Percentiles rank a stretch among this genome's conserved stretches.
These are phyloP conservation scores for Hermodice carunculata DNA, from an alignment of 2,888 invertebrate species.

Conservation along the genomic window DNA sequence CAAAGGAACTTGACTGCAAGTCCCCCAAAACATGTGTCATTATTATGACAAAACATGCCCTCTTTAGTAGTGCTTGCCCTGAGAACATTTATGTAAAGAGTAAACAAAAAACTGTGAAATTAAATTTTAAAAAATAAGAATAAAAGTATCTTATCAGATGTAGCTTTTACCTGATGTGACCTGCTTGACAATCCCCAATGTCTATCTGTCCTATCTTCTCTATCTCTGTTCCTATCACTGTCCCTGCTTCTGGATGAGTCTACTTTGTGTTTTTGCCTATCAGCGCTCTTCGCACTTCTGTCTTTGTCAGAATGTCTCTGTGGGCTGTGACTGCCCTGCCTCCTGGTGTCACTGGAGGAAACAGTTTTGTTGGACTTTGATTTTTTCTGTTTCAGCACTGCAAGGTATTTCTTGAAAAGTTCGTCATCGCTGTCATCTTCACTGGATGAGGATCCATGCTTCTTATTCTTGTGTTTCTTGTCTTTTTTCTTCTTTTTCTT, in stretches of 20 bases:
- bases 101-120: no score
- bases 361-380: not conserved
- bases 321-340: not conserved
- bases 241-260: not conserved
- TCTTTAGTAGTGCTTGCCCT: no score
- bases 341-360: not conserved
- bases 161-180: no score
- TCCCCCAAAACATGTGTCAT: no score
- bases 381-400: slow-evolving; percentile 57
- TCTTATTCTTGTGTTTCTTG: slow-evolving; percentile 55
- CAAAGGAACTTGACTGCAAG: no score
- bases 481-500: slow-evolving; percentile 72
- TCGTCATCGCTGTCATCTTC: slow-evolving; percentile 49
- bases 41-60: no score
- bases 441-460: slow-evolving; percentile 17
- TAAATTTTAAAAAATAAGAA: no score
- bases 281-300: not conserved
- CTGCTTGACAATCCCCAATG: no score
- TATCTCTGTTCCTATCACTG: not conserved
- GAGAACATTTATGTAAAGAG: no score
- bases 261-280: not conserved
- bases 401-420: slow-evolving; percentile 59
- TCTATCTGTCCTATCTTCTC: not conserved
- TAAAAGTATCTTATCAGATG: no score
- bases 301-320: not conserved